These are phyloP conservation scores for Daphoenositta chrysoptera DNA, from an alignment of 2,113 vertebrate species.

Conservation along the genomic window DNA sequence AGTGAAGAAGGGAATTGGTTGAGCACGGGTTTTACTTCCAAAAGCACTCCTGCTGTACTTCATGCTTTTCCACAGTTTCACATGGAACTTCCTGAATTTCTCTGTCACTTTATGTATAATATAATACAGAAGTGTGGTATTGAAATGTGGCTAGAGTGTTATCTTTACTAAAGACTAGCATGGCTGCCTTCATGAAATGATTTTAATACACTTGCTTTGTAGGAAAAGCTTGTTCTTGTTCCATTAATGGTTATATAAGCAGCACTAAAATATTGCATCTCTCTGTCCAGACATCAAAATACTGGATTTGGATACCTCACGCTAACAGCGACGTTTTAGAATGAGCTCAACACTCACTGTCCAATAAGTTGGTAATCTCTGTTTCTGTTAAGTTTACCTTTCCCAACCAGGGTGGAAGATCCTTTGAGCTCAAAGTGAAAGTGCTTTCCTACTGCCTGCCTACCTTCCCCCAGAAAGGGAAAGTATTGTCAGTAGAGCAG, in stretches of 20 bases:
- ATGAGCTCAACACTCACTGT: neutral
- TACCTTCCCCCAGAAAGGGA: neutral
- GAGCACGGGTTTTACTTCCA: neutral
- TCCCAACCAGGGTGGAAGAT: neutral
- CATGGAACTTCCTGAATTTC: neutral
- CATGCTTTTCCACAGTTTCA: neutral
- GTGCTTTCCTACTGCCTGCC: neutral
- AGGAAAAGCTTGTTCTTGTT: neutral
- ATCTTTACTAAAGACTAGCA: neutral
- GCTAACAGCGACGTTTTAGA: neutral
- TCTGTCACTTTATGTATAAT: neutral
- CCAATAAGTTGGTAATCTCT: neutral
- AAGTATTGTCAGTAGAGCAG: neutral
- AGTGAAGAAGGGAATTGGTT: neutral
- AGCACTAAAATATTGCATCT: neutral
- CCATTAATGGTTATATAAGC: neutral
- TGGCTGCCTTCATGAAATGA: neutral
- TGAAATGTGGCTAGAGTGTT: neutral
- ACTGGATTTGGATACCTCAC: neutral
- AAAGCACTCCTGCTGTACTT: neutral
- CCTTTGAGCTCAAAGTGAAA: neutral
- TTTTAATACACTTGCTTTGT: neutral
- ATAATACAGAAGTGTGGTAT: neutral
- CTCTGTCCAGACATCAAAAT: slow-evolving; percentile 3
- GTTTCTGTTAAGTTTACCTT: neutral